Evolutionary conservation across 1,140 invertebrate species (phyloP).

Genomic region (Polypedilum pembai): DNA sequence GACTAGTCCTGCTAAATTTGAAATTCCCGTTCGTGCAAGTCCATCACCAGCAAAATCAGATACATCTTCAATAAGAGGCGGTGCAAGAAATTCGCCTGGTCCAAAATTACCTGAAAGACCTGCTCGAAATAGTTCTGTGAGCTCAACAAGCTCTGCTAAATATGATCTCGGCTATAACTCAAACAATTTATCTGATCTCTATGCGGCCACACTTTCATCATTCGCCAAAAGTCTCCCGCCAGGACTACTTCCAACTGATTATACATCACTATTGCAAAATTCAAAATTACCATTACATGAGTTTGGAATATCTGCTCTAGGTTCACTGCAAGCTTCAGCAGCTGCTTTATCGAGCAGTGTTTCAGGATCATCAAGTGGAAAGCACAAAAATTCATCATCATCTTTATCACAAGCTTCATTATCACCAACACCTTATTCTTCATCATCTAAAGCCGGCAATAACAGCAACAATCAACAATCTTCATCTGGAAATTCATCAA

Average conservation of each 20-base stretch:
- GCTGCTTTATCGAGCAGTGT: not conserved
- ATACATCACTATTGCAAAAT: conserved; percentile 41
- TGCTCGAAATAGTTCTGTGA: conserved; percentile 41
- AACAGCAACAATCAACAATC: conserved; percentile 27
- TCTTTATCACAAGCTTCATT: not conserved
- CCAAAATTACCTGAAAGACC: conserved; percentile 36
- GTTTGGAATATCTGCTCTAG: conserved; percentile 20
- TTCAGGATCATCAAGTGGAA: too few relatives aligned
- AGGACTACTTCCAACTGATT: conserved; percentile 34
- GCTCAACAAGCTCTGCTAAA: not conserved
- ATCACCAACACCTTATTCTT: not conserved
- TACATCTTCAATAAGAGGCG: conserved; percentile 34
- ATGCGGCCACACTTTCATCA: not conserved
- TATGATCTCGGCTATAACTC: conserved; percentile 9
- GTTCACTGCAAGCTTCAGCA: conserved; percentile 4
- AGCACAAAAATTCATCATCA: not conserved
- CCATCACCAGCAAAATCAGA: conserved; percentile 43
- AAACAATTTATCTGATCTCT: conserved; percentile 12
- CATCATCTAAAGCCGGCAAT: not conserved
- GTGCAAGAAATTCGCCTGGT: conserved; percentile 39
- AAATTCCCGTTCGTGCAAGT: conserved; percentile 39
- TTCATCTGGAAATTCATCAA: conserved; percentile 26
- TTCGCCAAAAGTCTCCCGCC: conserved; percentile 1
- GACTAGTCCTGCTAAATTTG: conserved; percentile 42
- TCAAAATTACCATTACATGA: conserved; percentile 35